Conservation (phyloP, 2,888 invertebrate species). For the Formica aserva region DNA sequence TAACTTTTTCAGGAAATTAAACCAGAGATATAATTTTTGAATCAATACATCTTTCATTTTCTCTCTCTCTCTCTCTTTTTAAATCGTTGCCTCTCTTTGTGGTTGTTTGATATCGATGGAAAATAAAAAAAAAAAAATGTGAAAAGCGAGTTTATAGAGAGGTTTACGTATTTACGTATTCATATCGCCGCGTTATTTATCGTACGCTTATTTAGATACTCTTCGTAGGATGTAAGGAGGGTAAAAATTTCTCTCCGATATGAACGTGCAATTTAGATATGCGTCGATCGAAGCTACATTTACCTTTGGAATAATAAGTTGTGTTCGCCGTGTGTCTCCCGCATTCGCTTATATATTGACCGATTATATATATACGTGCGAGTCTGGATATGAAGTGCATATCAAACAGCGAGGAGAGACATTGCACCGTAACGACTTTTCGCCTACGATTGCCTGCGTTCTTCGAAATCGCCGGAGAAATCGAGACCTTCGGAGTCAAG, state of each 20-base stretch:
- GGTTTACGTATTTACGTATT: neutral
- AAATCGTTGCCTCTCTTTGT: neutral
- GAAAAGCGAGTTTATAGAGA: neutral
- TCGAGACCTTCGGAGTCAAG: neutral
- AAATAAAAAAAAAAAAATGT: neutral
- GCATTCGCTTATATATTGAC: slow-evolving; percentile 45
- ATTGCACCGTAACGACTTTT: slow-evolving; percentile 7
- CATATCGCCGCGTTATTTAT: slow-evolving; percentile 1
- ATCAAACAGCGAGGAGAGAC: slow-evolving; percentile 7
- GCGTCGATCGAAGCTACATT: neutral
- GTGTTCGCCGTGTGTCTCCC: neutral
- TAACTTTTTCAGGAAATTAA: neutral
- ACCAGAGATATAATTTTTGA: neutral
- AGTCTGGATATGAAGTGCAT: slow-evolving; percentile 35
- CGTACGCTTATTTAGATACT: neutral
- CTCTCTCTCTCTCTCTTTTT: neutral
- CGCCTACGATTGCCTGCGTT: neutral
- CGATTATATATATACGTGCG: slow-evolving; percentile 25
- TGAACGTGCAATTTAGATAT: slow-evolving; percentile 26
- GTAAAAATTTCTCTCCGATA: neutral
- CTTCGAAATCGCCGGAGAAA: neutral
- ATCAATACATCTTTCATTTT: neutral
- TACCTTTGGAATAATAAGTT: slow-evolving; percentile 34
- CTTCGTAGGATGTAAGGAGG: neutral
- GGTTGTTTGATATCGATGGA: neutral